These are phyloP conservation scores for Pipistrellus pipistrellus DNA, from an alignment of 2,797 vertebrate species.

Conservation along the genomic window DNA sequence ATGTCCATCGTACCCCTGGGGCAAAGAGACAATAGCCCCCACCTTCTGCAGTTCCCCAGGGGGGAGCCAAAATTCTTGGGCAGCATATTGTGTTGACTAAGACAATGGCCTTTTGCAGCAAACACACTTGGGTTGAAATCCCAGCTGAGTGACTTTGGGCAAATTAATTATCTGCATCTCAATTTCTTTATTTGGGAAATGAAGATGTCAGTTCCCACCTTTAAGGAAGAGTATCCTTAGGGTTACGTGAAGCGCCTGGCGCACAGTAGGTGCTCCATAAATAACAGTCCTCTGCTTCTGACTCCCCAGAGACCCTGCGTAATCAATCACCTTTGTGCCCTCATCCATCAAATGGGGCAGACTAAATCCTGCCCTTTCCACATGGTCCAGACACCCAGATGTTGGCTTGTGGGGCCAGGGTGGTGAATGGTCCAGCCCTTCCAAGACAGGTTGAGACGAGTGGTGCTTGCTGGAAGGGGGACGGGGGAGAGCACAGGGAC, in stretches of 20 bases:
- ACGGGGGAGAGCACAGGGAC: constrained; percentile 52
- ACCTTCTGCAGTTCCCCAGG: not conserved
- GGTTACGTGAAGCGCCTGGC: rapidly evolving
- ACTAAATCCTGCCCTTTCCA: not conserved
- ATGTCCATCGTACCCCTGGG: not conserved
- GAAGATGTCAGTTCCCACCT: not conserved
- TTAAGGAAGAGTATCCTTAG: not conserved
- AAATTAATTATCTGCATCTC: not conserved
- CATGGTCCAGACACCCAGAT: not conserved
- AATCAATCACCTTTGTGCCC: not conserved
- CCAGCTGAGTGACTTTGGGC: not conserved
- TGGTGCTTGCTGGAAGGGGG: not conserved
- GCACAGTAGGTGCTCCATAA: not conserved
- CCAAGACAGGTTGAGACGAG: not conserved
- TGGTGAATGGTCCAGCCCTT: not conserved
- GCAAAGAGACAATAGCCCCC: not conserved
- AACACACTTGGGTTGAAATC: not conserved
- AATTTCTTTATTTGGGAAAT: not conserved
- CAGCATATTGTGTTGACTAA: not conserved
- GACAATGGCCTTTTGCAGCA: not conserved
- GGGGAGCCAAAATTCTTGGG: not conserved
- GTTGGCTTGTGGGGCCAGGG: not conserved
- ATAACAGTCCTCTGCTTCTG: not conserved
- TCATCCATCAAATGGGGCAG: constrained; percentile 12
- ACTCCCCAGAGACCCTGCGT: not conserved